Evolutionary conservation across 2,888 invertebrate genomes (phyloP).

Genomic region (Entomobrya proxima): DNA sequence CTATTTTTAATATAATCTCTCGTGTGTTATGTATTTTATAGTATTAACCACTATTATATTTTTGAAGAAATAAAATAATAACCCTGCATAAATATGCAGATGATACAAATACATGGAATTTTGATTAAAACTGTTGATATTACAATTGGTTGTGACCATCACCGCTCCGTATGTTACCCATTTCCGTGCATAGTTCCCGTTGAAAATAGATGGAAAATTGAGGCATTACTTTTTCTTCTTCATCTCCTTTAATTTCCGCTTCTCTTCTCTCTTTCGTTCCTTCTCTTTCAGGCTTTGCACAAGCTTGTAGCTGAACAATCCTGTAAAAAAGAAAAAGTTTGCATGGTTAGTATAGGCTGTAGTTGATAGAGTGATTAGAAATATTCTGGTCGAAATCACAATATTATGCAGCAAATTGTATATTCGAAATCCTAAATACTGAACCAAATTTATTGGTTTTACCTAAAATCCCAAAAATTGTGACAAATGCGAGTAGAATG

Average conservation of each 20-base stretch:
- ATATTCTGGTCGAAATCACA: no score
- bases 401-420: no score
- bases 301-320: slow-evolving; percentile 90
- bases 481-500: slow-evolving; percentile 64
- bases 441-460: slow-evolving; percentile 1
- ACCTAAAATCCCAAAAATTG: slow-evolving; percentile 72
- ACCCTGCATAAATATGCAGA: slow-evolving; percentile 48
- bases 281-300: slow-evolving; percentile 88
- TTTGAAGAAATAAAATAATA: slow-evolving; percentile 27
- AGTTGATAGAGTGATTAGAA: no score
- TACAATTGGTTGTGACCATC: not conserved
- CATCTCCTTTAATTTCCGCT: slow-evolving; percentile 86
- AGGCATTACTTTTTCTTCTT: slow-evolving; percentile 85
- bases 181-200: not conserved
- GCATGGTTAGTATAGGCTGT: not conserved
- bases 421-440: not conserved
- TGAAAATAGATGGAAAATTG: not conserved
- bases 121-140: not conserved
- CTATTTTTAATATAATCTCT: slow-evolving; percentile 34
- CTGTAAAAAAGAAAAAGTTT: slow-evolving; percentile 80
- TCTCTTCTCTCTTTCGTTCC: slow-evolving; percentile 87
- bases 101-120: not conserved
- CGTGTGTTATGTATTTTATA: not conserved
- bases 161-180: not conserved
- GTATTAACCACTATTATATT: not conserved